Base-by-base conservation (phyloP, 1,140 invertebrate genomes). In the Diabrotica undecimpunctata region DNA sequence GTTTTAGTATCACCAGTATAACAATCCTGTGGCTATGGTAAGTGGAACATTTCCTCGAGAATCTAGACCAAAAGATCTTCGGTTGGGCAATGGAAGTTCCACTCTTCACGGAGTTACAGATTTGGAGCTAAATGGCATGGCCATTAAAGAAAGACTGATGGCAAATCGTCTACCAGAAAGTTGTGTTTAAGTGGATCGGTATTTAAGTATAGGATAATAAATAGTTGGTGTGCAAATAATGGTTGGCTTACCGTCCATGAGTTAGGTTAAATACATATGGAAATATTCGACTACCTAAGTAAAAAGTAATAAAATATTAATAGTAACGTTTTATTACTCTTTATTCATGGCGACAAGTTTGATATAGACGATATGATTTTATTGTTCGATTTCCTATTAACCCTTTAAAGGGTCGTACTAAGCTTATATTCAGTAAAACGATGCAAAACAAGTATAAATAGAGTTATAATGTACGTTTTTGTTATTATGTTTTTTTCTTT, bases 161-260 rank as follows among this genome's bases (percentile, higher is more conserved):
- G 87, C 88, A 58, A 87, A 87, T 75, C 85, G 88, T 74, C 83
- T 90, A 71, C 89, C 89, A 4, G 88, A 90, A 78, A 89, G 87
- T 70, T 90, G 88, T 77, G 89, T 90, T 59, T 89, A 87, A 84
- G 52, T 46, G 37, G 6, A 37, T 10, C 4, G n/a, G n/a, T 46
- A 46, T 46, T 46, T 46, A 10, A 25, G 25, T 46, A 56, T 25
- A 12, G 25, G n/a, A 37, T 38, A 36, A 36, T 8, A 13, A 55
- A 36, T 38, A 37, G 37, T 25, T 57, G 11, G 54, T 55, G 54
- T 25, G 41, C 41, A 46, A 46, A 46, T 46, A n/a, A 12, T 57
- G 55, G 41, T 46, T 46, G 41, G 55, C 37, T 57, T 57, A 37
- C 55, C 55, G 55, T 57, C 55, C 55, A 46, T n/a, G 41, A 46